Base-by-base conservation (phyloP, 2,888 invertebrate genomes). In the Danaus chrysippus region DNA sequence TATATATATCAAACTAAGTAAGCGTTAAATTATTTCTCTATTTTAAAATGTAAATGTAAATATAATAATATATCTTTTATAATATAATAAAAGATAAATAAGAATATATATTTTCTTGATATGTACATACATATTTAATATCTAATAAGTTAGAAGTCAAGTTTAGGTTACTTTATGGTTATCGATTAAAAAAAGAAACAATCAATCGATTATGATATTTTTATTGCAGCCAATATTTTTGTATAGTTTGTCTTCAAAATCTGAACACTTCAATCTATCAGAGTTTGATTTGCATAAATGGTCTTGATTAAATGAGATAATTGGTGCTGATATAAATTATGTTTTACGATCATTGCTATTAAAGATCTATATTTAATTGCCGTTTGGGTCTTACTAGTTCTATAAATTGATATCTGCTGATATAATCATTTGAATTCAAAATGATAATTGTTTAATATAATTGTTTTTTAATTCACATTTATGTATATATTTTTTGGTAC, bases 271-370 rank as follows among this genome's bases (percentile, higher is more conserved):
- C 46, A 58, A 52, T 54, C 62, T 60, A 62, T 65, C 65, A 63
- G 65, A 59, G 46, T 57, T 56, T 44, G 49, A 57, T 62, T 52
- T 59, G 42, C 56, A n/a, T 64, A 61, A 62, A 65, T 53, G 68
- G 65, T 68, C 68, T 67, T 68, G 68, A 70, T 70, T 68, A 62
- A 67, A 62, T 61, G 59, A 57, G 56, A 49, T 64, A 54, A 62
- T 59, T 54, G 59, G 61, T 53, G 61, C 57, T 46, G 13, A 11
- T 42, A 54, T 61, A 43, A 66, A 49, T 49, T 46, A 46, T 46
- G 15, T 46, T 64, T 66, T 61, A 66, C 61, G 63, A 63, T 46
- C 3, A 10, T 49, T 49, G 15, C 54, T 13, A 64, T 62, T 52
- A 64, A 59, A 19, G 42, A 61, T 46, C 43, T 54, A 58, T 54